phyloP scores from a whole-genome alignment of 1,140 invertebrate species.

The Drosophila biarmipes region DNA sequence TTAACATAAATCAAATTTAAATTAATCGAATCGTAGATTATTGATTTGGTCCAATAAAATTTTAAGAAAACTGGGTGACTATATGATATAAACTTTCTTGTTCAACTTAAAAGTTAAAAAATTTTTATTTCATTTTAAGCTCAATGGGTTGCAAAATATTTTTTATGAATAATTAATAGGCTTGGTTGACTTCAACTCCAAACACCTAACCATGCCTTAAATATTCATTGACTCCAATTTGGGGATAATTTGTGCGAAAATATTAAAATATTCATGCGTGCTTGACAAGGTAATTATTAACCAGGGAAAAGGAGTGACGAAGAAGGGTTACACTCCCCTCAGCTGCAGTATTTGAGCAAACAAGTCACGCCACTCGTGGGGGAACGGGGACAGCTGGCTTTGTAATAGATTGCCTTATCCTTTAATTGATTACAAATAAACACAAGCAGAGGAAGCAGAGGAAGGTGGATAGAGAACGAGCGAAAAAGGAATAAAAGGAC shows the following conservation, averaged over 20 bases:
- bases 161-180: not conserved
- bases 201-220: not conserved
- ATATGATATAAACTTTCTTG: no score
- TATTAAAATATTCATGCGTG: slow-evolving; percentile 30
- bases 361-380: slow-evolving; percentile 37
- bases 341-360: slow-evolving; percentile 49
- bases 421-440: slow-evolving; percentile 81
- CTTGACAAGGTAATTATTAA: slow-evolving; percentile 18
- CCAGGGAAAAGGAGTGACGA: not conserved
- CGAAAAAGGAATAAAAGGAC: slow-evolving; percentile 10
- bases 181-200: not conserved
- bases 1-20: no score
- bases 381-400: slow-evolving; percentile 58
- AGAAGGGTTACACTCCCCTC: slow-evolving; percentile 10
- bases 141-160: no score
- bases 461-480: not conserved
- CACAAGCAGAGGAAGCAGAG: slow-evolving; percentile 15
- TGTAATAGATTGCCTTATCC: slow-evolving; percentile 64
- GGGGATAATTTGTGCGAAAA: slow-evolving; percentile 14
- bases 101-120: not conserved
- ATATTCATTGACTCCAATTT: slow-evolving; percentile 1
- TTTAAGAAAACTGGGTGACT: no score
- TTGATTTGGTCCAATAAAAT: no score
- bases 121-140: no score
- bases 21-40: no score